Evolutionary conservation across 2,113 vertebrate genomes (phyloP), one percentile per base, ranked within the genome.

Genomic region (Podocnemis expansa): DNA sequence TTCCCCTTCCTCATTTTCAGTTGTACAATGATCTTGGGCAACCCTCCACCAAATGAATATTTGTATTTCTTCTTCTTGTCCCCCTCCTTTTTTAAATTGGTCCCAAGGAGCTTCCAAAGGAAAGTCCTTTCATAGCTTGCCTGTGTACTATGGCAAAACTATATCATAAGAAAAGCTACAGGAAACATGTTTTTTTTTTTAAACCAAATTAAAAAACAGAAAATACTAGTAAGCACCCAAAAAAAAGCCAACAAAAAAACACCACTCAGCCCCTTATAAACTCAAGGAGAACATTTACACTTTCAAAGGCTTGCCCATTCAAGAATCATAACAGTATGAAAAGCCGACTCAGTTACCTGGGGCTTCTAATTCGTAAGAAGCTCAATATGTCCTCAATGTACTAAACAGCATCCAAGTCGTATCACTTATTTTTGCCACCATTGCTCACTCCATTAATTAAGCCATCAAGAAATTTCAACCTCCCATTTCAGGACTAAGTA

Each of bases 1-100:
- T 86, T 54, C 10, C 34, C 0, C 55, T 56, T 82, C 56, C 45
- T 43, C 80, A 56, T 12, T n/a, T 38, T 63, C 38, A 7, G 27
- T 2, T 70, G 80, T 87, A 76, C 58, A 79, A 73, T 0, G 8
- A 83, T 27, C 25, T 49, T 21, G 19, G 60, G 87, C 90, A 84
- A 31, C 38, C 86, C 56, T 91, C 67, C 78, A 92, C 41, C 31
- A 82, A 87, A 87, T 10, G 41, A 80, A 81, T 27, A 67, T 43
- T 11, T 1, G 1, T 2, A 67, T 82, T 41, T 41, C 27, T 82
- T 41, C 38, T 1, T 3, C 10, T 1, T 14, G 24, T 24, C 25
- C 47, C 27, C 4, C 3, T 0, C 2, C 0, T 0, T 1, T 11
- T 14, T 4, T 3, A 55, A 75, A 52, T 73, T 81, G 70, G 9